Conservation (phyloP, 2,888 invertebrate species). For the Schrankia costaestrigalis region DNA sequence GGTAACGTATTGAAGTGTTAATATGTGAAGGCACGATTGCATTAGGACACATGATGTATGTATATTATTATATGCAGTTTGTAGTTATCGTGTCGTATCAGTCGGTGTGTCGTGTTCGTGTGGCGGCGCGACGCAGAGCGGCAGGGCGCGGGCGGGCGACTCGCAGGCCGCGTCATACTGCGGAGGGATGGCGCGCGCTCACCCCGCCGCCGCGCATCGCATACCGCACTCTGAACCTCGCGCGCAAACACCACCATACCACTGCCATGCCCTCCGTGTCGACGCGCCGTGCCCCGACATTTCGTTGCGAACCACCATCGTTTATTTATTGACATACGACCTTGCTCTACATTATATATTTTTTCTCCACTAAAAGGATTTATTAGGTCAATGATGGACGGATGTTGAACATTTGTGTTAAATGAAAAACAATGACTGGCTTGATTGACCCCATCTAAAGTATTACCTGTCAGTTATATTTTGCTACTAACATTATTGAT, state of each 20-base stretch:
- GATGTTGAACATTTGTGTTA: slow-evolving; percentile 35
- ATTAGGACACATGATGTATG: slow-evolving; percentile 39
- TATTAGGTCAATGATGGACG: slow-evolving; percentile 55
- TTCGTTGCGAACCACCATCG: slow-evolving; percentile 62
- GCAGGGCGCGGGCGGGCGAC: slow-evolving; percentile 56
- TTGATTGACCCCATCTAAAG: slow-evolving; percentile 23
- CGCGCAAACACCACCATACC: slow-evolving; percentile 10
- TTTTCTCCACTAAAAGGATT: slow-evolving; percentile 49
- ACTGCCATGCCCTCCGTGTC: slow-evolving; percentile 7
- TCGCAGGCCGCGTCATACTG: slow-evolving; percentile 72
- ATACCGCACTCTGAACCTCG: slow-evolving; percentile 41
- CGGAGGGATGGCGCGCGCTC: slow-evolving; percentile 50
- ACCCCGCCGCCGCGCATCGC: slow-evolving; percentile 34
- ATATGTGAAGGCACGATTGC: slow-evolving; percentile 57
- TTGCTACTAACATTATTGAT: slow-evolving; percentile 13
- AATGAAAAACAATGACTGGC: slow-evolving; percentile 36
- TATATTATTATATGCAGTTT: slow-evolving; percentile 36
- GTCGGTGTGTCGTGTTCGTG: slow-evolving; percentile 26
- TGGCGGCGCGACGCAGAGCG: slow-evolving; percentile 39
- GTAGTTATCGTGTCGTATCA: slow-evolving; percentile 41
- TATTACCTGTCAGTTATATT: not conserved
- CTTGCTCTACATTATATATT: slow-evolving; percentile 71
- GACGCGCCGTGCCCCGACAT: slow-evolving; percentile 10
- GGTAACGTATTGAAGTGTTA: slow-evolving; percentile 30
- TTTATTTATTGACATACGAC: slow-evolving; percentile 67